These are phyloP conservation scores for Spondyliosoma cantharus DNA, from an alignment of 2,797 vertebrate species.

Conservation along the genomic window DNA sequence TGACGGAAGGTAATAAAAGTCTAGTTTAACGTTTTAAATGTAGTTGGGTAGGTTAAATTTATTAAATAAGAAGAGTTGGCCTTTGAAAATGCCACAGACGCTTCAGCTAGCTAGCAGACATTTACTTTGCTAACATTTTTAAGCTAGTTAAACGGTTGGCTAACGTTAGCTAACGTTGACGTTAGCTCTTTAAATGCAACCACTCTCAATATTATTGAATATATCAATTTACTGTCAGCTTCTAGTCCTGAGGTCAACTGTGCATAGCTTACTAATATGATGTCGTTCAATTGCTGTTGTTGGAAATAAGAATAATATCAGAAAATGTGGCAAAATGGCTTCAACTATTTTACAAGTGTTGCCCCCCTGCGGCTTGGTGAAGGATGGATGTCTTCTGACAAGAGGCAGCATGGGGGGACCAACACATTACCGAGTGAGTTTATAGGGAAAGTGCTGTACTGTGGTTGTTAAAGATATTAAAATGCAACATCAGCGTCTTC, in stretches of 20 bases:
- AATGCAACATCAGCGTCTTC: neutral
- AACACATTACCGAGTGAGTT: slow-evolving; percentile 18
- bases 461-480: neutral
- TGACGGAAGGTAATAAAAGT: neutral
- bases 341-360: neutral
- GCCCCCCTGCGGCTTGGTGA: neutral
- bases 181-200: neutral
- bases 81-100: neutral
- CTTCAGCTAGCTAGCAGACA: too few relatives aligned
- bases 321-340: neutral
- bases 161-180: neutral
- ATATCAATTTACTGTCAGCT: neutral
- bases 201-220: neutral
- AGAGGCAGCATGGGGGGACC: neutral
- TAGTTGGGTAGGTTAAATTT: neutral
- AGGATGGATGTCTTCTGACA: neutral
- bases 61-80: too few relatives aligned
- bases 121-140: neutral
- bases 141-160: neutral
- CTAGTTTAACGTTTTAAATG: neutral
- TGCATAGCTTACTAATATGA: neutral
- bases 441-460: neutral
- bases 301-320: neutral
- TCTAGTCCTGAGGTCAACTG: neutral
- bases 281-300: neutral